phyloP scores from a whole-genome alignment of 2,113 vertebrate species.

The Colossoma macropomum region DNA sequence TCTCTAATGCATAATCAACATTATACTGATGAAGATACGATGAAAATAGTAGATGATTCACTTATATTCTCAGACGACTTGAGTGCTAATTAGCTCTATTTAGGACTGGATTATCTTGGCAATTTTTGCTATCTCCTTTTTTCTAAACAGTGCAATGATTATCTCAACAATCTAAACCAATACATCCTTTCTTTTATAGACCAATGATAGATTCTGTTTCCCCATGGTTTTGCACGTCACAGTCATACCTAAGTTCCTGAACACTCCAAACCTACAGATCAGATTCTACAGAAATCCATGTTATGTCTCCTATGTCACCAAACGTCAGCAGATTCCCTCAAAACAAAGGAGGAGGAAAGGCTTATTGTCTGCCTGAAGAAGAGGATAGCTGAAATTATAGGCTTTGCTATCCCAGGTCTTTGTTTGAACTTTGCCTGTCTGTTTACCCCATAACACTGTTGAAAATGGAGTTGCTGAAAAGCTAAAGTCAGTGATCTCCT shows the following conservation, averaged over 20 bases:
- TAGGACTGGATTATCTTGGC: no score
- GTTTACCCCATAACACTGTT: neutral
- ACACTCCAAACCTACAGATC: neutral
- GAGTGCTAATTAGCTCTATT: no score
- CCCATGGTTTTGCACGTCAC: neutral
- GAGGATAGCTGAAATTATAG: neutral
- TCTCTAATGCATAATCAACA: no score
- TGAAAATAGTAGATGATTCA: no score
- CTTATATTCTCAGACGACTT: no score
- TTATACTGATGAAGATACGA: no score
- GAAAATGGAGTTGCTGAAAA: neutral
- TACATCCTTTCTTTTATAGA: neutral
- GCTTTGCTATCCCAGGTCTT: neutral
- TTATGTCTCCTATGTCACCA: neutral
- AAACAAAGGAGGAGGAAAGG: neutral
- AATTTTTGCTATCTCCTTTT: no score
- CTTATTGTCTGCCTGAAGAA: constrained; percentile 6
- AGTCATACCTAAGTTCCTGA: neutral
- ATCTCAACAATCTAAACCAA: neutral
- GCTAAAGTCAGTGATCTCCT: neutral
- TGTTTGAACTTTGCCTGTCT: neutral
- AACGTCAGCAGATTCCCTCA: neutral
- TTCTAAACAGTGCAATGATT: no score
- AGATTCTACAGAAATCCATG: neutral
- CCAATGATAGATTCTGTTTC: no score